Conservation (phyloP, 2,888 invertebrate genomes). For the Fragum fragum region DNA sequence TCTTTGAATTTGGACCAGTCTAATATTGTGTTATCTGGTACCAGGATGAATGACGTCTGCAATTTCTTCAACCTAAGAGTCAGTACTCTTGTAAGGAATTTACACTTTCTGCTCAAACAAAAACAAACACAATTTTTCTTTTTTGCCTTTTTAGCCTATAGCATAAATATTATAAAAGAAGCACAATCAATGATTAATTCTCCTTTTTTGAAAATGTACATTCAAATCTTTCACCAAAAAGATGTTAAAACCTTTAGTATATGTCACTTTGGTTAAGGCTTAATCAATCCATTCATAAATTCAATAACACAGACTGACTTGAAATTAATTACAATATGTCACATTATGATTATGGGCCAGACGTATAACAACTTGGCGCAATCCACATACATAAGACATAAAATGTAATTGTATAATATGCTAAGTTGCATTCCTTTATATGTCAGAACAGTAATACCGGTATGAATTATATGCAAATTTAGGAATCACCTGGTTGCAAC, state of each 20-base stretch:
- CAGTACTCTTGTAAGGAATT: too few relatives aligned
- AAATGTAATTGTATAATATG: neutral
- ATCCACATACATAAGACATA: neutral
- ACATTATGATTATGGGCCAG: neutral
- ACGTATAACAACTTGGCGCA: conserved; percentile 2
- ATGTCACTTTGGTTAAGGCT: neutral
- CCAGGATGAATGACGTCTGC: too few relatives aligned
- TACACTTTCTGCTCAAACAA: too few relatives aligned
- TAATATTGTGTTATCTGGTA: too few relatives aligned
- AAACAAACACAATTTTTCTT: too few relatives aligned
- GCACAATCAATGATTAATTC: too few relatives aligned
- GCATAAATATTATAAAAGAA: too few relatives aligned
- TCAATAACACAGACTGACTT: conserved; percentile 1
- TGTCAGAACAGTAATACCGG: neutral
- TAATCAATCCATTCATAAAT: conserved; percentile 6
- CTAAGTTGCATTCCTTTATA: neutral
- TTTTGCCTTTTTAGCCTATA: too few relatives aligned
- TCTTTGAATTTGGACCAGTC: too few relatives aligned
- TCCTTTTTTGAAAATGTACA: too few relatives aligned
- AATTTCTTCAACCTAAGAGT: too few relatives aligned
- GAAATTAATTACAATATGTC: conserved; percentile 6
- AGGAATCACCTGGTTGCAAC: neutral
- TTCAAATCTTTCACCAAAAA: neutral
- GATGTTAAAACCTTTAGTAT: neutral
- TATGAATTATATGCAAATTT: neutral